A percentile compares a stretch with the other conserved stretches of the same genome.
Conservation (phyloP, 1,140 invertebrate genomes). For the Cherax destructor region DNA sequence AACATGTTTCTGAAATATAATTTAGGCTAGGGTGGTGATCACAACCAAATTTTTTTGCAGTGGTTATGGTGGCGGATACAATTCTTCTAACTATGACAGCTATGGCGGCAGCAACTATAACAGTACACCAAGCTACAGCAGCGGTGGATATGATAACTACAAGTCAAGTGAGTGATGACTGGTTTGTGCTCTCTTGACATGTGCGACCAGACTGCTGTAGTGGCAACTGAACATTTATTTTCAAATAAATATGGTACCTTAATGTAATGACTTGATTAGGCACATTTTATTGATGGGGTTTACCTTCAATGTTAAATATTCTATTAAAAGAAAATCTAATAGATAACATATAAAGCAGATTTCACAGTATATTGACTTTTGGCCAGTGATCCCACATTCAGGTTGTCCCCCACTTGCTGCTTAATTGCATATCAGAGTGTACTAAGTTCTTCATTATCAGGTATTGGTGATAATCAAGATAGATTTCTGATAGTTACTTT, state of each 20-base stretch:
- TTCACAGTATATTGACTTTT: neutral
- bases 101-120: constrained; percentile 35
- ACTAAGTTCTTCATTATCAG: neutral
- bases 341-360: neutral
- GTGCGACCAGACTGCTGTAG: neutral
- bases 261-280: neutral
- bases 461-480: neutral
- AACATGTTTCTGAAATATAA: neutral
- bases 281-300: neutral
- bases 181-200: neutral
- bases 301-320: neutral
- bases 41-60: constrained; percentile 12
- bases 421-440: no score
- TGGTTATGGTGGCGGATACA: constrained; percentile 53
- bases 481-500: neutral
- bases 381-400: neutral
- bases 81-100: constrained; percentile 38
- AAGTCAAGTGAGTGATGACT: constrained; percentile 52
- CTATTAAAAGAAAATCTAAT: neutral
- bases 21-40: neutral
- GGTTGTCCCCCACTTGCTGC: no score
- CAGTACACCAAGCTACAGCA: constrained; percentile 41
- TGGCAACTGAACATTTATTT: neutral
- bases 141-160: constrained; percentile 58
- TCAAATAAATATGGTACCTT: neutral